Evolutionary conservation across 53 echinoderm and acorn worm genomes (phyloP).

Genomic region (Patiria pectinifera): DNA sequence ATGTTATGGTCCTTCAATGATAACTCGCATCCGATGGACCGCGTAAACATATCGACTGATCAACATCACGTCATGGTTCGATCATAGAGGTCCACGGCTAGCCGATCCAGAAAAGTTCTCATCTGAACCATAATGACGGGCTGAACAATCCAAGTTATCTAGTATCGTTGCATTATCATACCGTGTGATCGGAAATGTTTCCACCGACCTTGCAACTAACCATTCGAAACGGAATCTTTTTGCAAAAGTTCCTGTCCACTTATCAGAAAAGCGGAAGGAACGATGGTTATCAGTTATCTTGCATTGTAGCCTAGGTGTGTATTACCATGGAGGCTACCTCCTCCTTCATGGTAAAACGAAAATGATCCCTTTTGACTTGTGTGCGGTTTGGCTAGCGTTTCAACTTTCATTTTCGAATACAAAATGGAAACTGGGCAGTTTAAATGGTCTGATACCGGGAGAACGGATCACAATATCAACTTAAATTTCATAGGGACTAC

Average conservation of each 20-base stretch:
- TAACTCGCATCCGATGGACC: not conserved
- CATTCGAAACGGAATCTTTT: not conserved
- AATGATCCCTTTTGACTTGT: too few relatives aligned
- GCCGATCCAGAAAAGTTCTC: not conserved
- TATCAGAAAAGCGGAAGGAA: slow-evolving; percentile 4
- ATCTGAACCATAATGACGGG: not conserved
- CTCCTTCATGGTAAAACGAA: too few relatives aligned
- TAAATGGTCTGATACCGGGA: too few relatives aligned
- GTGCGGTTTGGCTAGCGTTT: too few relatives aligned
- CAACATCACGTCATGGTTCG: not conserved
- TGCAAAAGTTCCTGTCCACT: not conserved
- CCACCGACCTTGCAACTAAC: not conserved
- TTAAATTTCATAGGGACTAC: too few relatives aligned
- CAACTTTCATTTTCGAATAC: too few relatives aligned
- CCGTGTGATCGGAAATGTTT: not conserved
- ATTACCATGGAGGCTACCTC: not conserved
- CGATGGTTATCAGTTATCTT: not conserved
- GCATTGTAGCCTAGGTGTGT: not conserved
- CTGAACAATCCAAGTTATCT: not conserved
- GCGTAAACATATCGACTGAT: not conserved
- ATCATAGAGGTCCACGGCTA: too few relatives aligned
- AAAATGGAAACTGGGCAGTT: too few relatives aligned
- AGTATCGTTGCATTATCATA: not conserved
- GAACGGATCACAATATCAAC: too few relatives aligned
- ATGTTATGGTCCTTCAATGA: not conserved